Conservation (phyloP, 2,888 invertebrate genomes). For the Stenichneumon culpator region DNA sequence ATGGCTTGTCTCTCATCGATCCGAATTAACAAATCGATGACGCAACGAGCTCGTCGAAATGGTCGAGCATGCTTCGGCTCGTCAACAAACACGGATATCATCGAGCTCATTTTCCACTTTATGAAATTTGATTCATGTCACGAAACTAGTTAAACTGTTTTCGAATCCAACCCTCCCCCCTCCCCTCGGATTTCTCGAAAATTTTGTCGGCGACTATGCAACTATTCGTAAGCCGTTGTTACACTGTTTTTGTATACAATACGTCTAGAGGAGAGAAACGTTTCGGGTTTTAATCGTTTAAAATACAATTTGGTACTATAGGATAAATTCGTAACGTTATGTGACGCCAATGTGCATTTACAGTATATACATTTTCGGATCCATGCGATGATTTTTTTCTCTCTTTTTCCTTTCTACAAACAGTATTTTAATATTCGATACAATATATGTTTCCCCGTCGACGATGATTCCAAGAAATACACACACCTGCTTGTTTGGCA, state of each 20-base stretch:
- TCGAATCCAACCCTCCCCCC: constrained; percentile 6
- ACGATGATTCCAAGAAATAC: not conserved
- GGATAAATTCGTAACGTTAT: constrained; percentile 57
- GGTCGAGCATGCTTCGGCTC: not conserved
- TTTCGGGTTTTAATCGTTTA: constrained; percentile 51
- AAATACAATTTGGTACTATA: constrained; percentile 62
- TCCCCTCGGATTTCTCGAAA: constrained; percentile 1
- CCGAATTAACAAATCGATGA: constrained; percentile 2
- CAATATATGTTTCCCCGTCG: constrained; percentile 3
- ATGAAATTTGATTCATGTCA: constrained; percentile 47
- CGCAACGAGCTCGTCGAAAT: not conserved
- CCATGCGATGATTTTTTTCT: constrained; percentile 59
- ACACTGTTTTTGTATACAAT: constrained; percentile 16
- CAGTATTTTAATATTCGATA: not conserved
- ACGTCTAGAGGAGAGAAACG: constrained; percentile 55
- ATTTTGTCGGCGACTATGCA: constrained; percentile 34
- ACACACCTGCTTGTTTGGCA: not conserved
- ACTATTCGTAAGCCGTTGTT: constrained; percentile 20
- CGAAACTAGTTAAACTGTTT: constrained; percentile 49
- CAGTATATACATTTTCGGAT: constrained; percentile 81
- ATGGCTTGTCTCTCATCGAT: constrained; percentile 24
- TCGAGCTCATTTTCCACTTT: constrained; percentile 29
- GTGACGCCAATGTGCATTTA: constrained; percentile 80
- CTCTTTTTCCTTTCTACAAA: not conserved
- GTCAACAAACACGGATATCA: not conserved